Base-by-base conservation (phyloP, 2,113 vertebrate species). In the Oryzias melastigma region DNA sequence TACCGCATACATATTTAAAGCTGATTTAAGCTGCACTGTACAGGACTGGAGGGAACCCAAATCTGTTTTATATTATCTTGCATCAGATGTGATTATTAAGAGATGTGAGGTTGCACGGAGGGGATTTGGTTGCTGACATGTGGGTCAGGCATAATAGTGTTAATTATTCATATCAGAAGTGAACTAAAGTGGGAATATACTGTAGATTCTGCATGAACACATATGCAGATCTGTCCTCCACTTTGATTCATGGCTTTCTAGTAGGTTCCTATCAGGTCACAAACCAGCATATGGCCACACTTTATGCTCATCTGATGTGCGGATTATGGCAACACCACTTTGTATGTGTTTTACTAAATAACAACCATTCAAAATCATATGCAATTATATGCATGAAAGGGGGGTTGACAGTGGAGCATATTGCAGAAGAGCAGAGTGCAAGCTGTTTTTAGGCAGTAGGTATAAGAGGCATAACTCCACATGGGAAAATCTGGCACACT, bases 381-480 rank as follows among this genome's bases (percentile, higher is more conserved):
- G 61, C 47, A 63, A 62, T 73, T 53, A 68, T 52, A 71, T 75
- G 78, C 54, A 75, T 40, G 53, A 80, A 66, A 61, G 61, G 29
- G 50, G 52, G 58, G 68, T 62, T 58, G 62, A 71, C 78, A 65
- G 25, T 44, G 64, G 75, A 81, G 73, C 84, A 89, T 85, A 83
- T 81, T 84, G 77, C 74, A 72, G 65, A 67, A 68, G 78, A 79
- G 48, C 61, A 66, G 62, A 79, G 75, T 41, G 62, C 82, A 78
- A 76, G 81, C 81, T 87, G 84, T 78, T 81, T 74, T 71, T 71
- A 80, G 75, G 50, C 77, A 80, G 62, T 58, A 73, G 81, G 77
- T 78, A 85, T 77, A 74, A 84, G 78, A 80, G 77, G 80, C 75
- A 84, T 85, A 71, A 65, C 85, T 88, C 73, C 66, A 75, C 85